These are phyloP conservation scores for Anableps anableps DNA, from an alignment of 2,797 vertebrate genomes.

Conservation along the genomic window DNA sequence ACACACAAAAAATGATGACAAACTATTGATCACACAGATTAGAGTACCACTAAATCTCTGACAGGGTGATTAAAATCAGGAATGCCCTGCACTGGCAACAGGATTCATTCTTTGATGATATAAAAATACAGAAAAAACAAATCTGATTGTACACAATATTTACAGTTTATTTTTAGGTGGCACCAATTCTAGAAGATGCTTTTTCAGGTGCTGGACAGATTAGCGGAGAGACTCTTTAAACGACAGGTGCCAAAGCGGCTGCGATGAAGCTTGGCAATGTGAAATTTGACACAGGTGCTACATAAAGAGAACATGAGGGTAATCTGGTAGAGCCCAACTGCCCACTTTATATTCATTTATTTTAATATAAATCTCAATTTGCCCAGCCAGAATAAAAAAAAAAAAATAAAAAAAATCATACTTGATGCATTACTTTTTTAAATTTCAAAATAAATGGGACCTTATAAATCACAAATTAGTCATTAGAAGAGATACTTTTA, in stretches of 20 bases:
- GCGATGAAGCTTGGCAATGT: constrained; percentile 25
- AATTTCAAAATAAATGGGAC: constrained; percentile 13
- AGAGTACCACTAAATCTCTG: constrained; percentile 62
- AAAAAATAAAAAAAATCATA: constrained; percentile 17
- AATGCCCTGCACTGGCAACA: constrained; percentile 68
- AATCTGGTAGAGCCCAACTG: background rate
- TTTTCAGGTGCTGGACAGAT: constrained; percentile 61
- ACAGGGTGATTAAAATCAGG: constrained; percentile 54
- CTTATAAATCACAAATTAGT: constrained; percentile 23
- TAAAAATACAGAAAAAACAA: constrained; percentile 71
- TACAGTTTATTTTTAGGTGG: constrained; percentile 69
- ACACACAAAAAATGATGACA: constrained; percentile 58
- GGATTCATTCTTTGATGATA: constrained; percentile 51
- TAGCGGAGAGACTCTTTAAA: constrained; percentile 55
- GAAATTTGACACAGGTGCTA: constrained; percentile 33
- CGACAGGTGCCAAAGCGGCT: constrained; percentile 27
- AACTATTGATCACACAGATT: constrained; percentile 54
- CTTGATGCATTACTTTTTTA: constrained; percentile 11
- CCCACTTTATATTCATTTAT: constrained; percentile 7
- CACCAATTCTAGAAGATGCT: constrained; percentile 55
- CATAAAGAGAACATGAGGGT: constrained; percentile 13
- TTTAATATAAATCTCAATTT: constrained; percentile 20
- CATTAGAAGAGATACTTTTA: constrained; percentile 12
- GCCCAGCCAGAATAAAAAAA: background rate
- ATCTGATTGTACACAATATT: constrained; percentile 69